Conservation (phyloP, 2,113 vertebrate genomes). For the Aptenodytes forsteri region DNA sequence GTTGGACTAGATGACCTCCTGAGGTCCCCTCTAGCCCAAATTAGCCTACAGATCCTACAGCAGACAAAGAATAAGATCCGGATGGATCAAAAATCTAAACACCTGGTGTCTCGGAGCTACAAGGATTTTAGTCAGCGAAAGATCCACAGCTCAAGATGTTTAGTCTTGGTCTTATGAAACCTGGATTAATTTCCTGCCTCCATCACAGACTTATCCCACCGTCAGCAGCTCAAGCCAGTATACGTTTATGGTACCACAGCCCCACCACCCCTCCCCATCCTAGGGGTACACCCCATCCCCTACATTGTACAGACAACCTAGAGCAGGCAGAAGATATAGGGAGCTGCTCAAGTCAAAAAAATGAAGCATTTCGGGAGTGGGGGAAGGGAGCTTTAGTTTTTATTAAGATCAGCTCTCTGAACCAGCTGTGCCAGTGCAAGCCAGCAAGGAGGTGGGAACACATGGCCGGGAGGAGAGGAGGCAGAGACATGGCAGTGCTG, state of each 20-base stretch:
- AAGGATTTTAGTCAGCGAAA: neutral
- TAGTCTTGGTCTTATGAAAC: neutral
- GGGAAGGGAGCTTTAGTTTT: neutral
- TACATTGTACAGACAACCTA: fast-evolving
- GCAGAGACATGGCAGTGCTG: neutral
- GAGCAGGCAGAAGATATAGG: neutral
- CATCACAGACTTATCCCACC: neutral
- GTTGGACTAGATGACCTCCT: neutral
- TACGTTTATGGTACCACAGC: neutral
- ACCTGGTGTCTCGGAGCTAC: fast-evolving
- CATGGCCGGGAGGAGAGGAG: constrained; percentile 24
- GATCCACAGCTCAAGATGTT: neutral
- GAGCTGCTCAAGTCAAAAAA: neutral
- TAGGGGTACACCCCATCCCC: neutral
- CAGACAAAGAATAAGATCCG: neutral
- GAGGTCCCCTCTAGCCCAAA: neutral
- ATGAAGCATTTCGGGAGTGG: neutral
- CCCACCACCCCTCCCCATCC: neutral
- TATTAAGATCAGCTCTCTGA: neutral
- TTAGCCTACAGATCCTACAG: fast-evolving
- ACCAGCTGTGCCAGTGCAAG: constrained; percentile 40
- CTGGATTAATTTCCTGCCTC: neutral
- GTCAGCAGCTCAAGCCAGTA: neutral
- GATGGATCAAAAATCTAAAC: neutral
- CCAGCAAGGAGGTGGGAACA: constrained; percentile 49